Evolutionary conservation across 23 tunicate genomes (phyloP).

Genomic region (Ciona savignyi): DNA sequence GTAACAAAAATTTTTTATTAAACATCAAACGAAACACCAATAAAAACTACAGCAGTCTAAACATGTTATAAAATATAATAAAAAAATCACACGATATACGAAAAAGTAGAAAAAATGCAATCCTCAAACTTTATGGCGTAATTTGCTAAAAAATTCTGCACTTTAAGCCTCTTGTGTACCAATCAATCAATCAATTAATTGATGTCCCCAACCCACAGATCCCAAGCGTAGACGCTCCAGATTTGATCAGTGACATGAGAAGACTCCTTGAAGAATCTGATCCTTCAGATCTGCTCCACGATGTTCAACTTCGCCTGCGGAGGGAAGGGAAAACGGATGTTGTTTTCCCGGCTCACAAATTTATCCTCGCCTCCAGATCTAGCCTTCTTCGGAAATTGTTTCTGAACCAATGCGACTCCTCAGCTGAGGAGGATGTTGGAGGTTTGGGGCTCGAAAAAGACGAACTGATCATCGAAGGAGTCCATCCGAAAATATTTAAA

Average conservation of each 20-base stretch:
- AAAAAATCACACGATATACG: no score
- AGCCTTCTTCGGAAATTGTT: not conserved
- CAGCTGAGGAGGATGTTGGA: not conserved
- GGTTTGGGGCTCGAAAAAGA: not conserved
- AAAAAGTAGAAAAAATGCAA: no score
- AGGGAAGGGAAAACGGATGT: conserved; percentile 16
- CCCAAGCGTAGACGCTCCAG: conserved; percentile 17
- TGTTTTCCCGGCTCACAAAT: conserved; percentile 24
- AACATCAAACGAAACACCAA: no score
- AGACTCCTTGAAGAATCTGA: not conserved
- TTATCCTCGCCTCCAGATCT: conserved; percentile 18
- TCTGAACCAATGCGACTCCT: no score
- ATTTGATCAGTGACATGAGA: conserved; percentile 4
- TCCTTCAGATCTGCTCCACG: conserved; percentile 29
- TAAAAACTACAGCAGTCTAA: no score
- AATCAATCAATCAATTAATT: no score
- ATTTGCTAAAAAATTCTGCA: no score
- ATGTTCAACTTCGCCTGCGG: conserved; percentile 22
- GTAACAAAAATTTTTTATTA: no score
- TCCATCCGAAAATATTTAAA: conserved; percentile 35
- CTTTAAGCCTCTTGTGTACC: no score
- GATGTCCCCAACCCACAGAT: no score
- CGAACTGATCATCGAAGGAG: conserved; percentile 31
- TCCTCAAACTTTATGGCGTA: no score
- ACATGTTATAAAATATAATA: no score